Base-by-base conservation (phyloP, 2,113 vertebrate genomes). In the Pitta sordida region DNA sequence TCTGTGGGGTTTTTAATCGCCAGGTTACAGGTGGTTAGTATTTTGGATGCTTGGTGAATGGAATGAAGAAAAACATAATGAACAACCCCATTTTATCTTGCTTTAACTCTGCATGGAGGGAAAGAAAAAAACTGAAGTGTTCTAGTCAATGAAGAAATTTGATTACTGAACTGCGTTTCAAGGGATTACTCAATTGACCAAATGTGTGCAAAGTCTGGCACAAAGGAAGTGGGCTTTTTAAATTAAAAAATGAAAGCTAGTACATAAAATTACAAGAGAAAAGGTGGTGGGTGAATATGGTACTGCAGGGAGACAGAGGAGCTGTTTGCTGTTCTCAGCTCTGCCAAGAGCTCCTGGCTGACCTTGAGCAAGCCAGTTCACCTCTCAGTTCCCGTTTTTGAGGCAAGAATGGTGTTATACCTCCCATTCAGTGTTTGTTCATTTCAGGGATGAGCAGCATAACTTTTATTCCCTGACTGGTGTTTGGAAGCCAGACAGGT, bases 301-400 rank as follows among this genome's bases (percentile, higher is more conserved):
- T 37, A 34, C 22, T 73, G 27, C 78, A 85, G 5, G 34, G 62
- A 75, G 52, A 63, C 6, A 23, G 37, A 13, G 17, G 24, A 78
- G 39, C 58, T 79, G 52, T 84, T 75, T 49, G 26, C 23, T 32
- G 49, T 49, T 85, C n/a, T 65, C 73, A 59, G 22, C 20, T 83
- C 10, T 94, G 60, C 23, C 39, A 11, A 44, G 26, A 71, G 29
- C 49, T 86, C 19, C 65, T 84, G 44, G 44, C 27, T 86, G 69
- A 71, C 46, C 65, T 56, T 82, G 44, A 76, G 60, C 48, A 49
- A 55, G 36, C 37, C 48, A 62, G 23, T 64, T 92, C 58, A 20
- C 29, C 41, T 73, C 21, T 36, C 1, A 0, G 30, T 70, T 83
- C n/a, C 36, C 3, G 0, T 14, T 59, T 68, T 23, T 34, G 67